These are phyloP conservation scores for Neoseiulus cucumeris DNA, from an alignment of 1,140 invertebrate genomes.

Conservation along the genomic window DNA sequence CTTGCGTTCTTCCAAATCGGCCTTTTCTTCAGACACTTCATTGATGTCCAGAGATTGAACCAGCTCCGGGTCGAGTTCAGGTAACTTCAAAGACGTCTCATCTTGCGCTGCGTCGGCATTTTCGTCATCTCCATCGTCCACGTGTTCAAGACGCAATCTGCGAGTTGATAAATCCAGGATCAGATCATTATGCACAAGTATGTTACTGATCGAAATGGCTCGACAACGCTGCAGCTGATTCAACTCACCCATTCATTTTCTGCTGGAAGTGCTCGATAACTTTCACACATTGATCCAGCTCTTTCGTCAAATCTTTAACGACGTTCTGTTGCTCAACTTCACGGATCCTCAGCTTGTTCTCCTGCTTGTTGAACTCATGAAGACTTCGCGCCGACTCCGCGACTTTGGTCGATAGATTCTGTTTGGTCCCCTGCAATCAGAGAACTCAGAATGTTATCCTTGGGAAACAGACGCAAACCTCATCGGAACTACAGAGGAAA, in stretches of 20 bases:
- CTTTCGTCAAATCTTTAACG: slow-evolving; percentile 40
- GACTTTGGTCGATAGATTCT: slow-evolving; percentile 31
- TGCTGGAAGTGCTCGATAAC: slow-evolving; percentile 30
- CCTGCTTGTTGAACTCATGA: slow-evolving; percentile 36
- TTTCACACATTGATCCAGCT: slow-evolving; percentile 40
- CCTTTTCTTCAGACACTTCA: slow-evolving; percentile 40
- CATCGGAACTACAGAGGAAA: no score
- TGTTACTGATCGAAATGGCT: neutral
- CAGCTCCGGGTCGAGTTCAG: slow-evolving; percentile 43
- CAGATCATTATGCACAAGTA: slow-evolving; percentile 23
- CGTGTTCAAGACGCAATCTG: slow-evolving; percentile 45
- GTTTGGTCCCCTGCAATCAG: slow-evolving; percentile 25
- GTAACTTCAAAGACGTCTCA: slow-evolving; percentile 27
- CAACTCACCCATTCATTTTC: slow-evolving; percentile 23
- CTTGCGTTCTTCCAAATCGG: slow-evolving; percentile 42
- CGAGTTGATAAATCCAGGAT: slow-evolving; percentile 40
- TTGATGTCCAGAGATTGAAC: slow-evolving; percentile 38
- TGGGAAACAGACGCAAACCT: no score
- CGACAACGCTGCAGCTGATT: neutral
- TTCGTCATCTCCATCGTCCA: slow-evolving; percentile 24
- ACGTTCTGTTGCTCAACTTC: slow-evolving; percentile 56
- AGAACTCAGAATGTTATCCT: no score
- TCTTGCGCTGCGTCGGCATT: slow-evolving; percentile 17
- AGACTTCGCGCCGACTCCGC: slow-evolving; percentile 39
- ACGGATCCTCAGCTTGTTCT: slow-evolving; percentile 40